These are phyloP conservation scores for Netelia virgata DNA, from an alignment of 2,888 invertebrate species.

Conservation along the genomic window DNA sequence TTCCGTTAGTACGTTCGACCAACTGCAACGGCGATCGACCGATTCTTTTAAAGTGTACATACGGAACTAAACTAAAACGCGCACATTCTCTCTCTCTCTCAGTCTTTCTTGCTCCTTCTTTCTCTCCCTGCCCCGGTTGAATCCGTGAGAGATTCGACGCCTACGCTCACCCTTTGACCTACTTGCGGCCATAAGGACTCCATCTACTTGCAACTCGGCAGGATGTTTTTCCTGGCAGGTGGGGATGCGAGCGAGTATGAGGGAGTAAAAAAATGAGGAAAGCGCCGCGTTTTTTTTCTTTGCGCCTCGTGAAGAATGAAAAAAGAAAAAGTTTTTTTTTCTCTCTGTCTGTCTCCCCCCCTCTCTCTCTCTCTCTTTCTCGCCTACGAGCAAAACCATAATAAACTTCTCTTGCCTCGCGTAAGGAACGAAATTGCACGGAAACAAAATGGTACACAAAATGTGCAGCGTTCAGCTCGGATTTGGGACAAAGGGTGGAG, in stretches of 20 bases:
- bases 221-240: slow-evolving; percentile 54
- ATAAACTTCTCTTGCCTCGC: background rate
- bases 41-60: slow-evolving; percentile 46
- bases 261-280: slow-evolving; percentile 40
- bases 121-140: slow-evolving; percentile 13
- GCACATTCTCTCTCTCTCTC: slow-evolving; percentile 11
- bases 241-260: background rate
- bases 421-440: background rate
- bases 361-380: too few relatives aligned
- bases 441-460: background rate
- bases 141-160: slow-evolving; percentile 56
- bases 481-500: too few relatives aligned
- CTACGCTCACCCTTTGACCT: slow-evolving; percentile 73
- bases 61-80: slow-evolving; percentile 34
- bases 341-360: background rate
- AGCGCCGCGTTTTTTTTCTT: background rate
- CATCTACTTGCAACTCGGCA: slow-evolving; percentile 50
- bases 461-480: background rate
- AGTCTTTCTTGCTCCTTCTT: slow-evolving; percentile 10
- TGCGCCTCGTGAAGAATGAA: background rate
- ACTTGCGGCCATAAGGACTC: slow-evolving; percentile 68
- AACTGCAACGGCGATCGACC: slow-evolving; percentile 41
- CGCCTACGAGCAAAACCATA: background rate
- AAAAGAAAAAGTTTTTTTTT: background rate
- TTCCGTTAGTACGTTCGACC: slow-evolving; percentile 10